Conservation (phyloP, 2,113 vertebrate genomes). For the Mus pahari region DNA sequence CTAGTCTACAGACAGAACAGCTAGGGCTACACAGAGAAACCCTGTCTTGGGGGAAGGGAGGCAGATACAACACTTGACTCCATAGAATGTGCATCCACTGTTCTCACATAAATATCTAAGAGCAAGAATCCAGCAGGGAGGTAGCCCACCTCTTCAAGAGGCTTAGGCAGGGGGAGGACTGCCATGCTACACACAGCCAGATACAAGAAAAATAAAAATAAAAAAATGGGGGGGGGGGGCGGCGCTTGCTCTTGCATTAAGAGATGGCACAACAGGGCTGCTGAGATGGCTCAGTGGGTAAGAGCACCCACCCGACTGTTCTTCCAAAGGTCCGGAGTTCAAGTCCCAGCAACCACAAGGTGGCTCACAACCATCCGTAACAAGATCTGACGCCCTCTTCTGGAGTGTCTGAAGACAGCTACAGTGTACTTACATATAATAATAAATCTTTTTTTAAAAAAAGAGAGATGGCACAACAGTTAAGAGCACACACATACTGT, state of each 20-base stretch:
- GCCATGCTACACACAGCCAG: neutral
- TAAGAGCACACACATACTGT: neutral
- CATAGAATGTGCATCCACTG: conserved; percentile 25
- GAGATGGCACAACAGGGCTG: neutral
- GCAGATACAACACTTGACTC: conserved; percentile 50
- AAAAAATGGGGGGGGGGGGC: too few species aligned
- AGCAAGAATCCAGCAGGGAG: neutral
- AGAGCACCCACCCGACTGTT: too few species aligned
- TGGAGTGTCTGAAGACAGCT: too few species aligned
- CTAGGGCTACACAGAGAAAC: neutral
- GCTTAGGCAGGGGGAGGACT: neutral
- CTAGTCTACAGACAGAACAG: neutral
- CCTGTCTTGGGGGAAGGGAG: neutral
- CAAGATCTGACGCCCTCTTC: too few species aligned
- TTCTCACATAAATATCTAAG: conserved; percentile 14
- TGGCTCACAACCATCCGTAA: too few species aligned
- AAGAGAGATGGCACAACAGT: neutral
- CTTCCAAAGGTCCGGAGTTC: too few species aligned
- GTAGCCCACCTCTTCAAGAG: neutral
- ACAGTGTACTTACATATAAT: too few species aligned
- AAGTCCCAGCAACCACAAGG: too few species aligned
- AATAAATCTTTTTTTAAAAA: too few species aligned
- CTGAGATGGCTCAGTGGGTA: too few species aligned
- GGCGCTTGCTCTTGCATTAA: too few species aligned
- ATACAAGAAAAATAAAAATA: too few species aligned